Conservation (phyloP, 2,888 invertebrate species). For the Parapristionchus giblindavisi region DNA sequence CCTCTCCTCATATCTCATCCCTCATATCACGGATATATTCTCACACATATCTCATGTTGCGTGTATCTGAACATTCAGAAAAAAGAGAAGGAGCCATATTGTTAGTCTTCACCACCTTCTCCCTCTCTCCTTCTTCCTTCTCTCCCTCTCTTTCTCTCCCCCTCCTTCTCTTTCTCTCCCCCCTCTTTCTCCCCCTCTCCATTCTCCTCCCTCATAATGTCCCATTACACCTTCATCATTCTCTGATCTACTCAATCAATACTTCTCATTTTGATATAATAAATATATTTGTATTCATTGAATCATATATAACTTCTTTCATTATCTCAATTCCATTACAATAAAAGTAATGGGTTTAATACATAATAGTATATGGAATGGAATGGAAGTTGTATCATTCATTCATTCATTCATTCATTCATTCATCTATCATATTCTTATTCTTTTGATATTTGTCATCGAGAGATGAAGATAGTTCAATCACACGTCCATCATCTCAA, state of each 20-base stretch:
- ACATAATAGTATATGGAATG: too few relatives aligned
- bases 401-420: constrained; percentile 7
- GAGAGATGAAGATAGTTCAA: constrained; percentile 28
- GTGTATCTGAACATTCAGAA: too few relatives aligned
- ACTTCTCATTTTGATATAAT: too few relatives aligned
- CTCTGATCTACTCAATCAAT: too few relatives aligned
- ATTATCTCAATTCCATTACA: background rate
- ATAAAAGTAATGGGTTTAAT: too few relatives aligned
- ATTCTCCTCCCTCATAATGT: background rate
- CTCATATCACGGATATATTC: background rate
- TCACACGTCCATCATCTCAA: constrained; percentile 10
- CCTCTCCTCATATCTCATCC: background rate
- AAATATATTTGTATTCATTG: too few relatives aligned
- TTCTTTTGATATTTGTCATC: constrained; percentile 6
- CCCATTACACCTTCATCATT: too few relatives aligned
- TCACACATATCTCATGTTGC: too few relatives aligned
- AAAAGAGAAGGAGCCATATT: too few relatives aligned
- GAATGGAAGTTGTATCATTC: too few relatives aligned
- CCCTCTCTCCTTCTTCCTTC: background rate
- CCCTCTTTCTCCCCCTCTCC: background rate
- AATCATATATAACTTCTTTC: too few relatives aligned
- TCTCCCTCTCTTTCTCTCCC: background rate
- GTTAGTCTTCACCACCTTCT: background rate
- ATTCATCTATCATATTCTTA: background rate
- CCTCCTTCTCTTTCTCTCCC: background rate